Percentiles rank a stretch among this genome's conserved stretches.
These are phyloP conservation scores for Habrosyne pyritoides DNA, from an alignment of 2,888 invertebrate species.

Conservation along the genomic window DNA sequence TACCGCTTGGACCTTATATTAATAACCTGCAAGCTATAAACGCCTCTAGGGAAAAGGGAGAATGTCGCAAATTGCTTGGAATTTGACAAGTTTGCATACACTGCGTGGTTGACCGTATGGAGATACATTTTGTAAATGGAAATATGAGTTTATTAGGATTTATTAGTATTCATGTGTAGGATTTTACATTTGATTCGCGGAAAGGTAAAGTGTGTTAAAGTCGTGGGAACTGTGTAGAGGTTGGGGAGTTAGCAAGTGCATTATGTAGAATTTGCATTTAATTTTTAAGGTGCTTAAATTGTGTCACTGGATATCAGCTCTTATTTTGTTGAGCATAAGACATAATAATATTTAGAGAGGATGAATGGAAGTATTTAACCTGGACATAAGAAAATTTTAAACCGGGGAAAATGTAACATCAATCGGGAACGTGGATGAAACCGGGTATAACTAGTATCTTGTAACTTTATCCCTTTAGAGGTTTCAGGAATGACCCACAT, in stretches of 20 bases:
- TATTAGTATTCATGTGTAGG: not conserved
- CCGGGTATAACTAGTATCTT: no score
- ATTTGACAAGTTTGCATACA: not conserved
- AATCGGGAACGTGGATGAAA: no score
- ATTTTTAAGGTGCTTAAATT: not conserved
- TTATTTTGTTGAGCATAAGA: no score
- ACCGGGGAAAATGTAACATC: no score
- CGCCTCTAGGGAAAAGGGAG: not conserved
- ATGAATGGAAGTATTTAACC: no score
- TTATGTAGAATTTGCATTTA: not conserved
- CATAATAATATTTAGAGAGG: no score
- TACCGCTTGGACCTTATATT: conserved; percentile 2
- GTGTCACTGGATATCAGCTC: no score
- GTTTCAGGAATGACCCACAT: no score
- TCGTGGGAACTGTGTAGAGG: not conserved
- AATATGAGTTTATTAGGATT: not conserved
- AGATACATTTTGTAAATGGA: not conserved
- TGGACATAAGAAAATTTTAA: no score
- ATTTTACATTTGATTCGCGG: not conserved
- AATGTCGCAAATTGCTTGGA: conserved; percentile 5
- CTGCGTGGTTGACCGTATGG: not conserved
- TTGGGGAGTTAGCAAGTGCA: not conserved
- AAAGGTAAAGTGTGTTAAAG: not conserved
- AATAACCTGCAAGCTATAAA: conserved; percentile 1
- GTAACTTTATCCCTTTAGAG: no score